These are phyloP conservation scores for Lobophora halterata DNA, from an alignment of 2,888 invertebrate genomes.

Conservation along the genomic window DNA sequence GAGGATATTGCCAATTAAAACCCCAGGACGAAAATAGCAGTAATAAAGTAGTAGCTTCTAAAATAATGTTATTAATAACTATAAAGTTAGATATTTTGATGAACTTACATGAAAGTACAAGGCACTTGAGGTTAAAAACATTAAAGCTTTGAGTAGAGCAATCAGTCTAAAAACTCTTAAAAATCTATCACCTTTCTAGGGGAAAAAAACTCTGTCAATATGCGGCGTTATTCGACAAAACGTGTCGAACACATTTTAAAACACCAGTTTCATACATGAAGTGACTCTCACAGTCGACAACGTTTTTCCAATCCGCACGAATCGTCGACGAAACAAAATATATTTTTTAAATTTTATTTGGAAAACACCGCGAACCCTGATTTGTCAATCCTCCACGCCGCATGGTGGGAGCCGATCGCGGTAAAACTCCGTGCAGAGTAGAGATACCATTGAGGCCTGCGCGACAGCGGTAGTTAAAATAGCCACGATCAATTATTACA, in stretches of 20 bases:
- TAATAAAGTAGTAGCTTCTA: too few relatives aligned
- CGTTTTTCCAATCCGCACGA: conserved; percentile 10
- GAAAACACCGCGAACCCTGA: conserved; percentile 34
- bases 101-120: too few relatives aligned
- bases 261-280: conserved; percentile 11
- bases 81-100: too few relatives aligned
- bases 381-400: conserved; percentile 44
- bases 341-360: conserved; percentile 33
- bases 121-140: too few relatives aligned
- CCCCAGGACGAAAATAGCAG: too few relatives aligned
- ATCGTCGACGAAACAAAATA: conserved; percentile 9
- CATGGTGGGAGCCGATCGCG: conserved; percentile 38
- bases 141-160: too few relatives aligned
- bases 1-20: too few relatives aligned
- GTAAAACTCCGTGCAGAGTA: conserved; percentile 51
- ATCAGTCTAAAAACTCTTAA: too few relatives aligned
- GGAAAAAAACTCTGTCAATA: neutral
- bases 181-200: too few relatives aligned
- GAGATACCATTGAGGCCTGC: conserved; percentile 44
- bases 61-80: too few relatives aligned
- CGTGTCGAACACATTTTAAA: conserved; percentile 7
- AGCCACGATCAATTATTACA: conserved; percentile 53
- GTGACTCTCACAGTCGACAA: conserved; percentile 5
- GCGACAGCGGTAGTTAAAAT: conserved; percentile 40
- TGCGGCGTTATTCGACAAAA: too few relatives aligned